Base-by-base conservation (phyloP, 2,797 vertebrate species). In the Tapirus indicus region DNA sequence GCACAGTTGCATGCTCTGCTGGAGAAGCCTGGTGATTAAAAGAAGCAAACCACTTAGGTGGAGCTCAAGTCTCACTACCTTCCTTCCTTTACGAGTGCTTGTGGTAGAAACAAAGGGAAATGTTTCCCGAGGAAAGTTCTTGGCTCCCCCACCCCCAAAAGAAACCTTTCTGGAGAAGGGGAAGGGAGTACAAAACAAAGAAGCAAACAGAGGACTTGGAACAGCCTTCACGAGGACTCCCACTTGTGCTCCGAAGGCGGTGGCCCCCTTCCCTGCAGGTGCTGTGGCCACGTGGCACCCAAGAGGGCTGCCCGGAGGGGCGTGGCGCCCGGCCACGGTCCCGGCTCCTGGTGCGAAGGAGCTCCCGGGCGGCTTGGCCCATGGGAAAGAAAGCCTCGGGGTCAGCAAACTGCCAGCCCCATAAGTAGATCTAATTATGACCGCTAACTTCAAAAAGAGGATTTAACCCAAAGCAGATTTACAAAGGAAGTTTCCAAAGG, bases 251-350 rank as follows among this genome's bases (percentile, higher is more conserved):
- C 97, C 80, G 96, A 89, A 97, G 92, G 93, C 98, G 98, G 97
- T 0, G 56, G 98, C 98, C 98, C 90, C 97, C 97, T 98, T 98
- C 97, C 97, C 98, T 98, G 97, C 98, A 99, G 99, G 98, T 98
- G 98, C 98, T 98, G 97, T 0, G 56, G 98, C 98, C 98, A 95
- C 88, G 85, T 98, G 97, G 98, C 98, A 99, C 99, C 98, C 98
- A 98, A 94, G 97, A 96, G 98, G 97, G 98, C 98, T 99, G 98
- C 98, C 98, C 98, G 97, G 98, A 98, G 96, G 96, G 17, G 96
- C 98, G 97, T 38, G 98, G 93, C 95, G 99, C 99, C 99, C 21
- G 99, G 98, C 94, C 32, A 98, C 47, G 99, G 98, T 93, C 3
- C 0, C 69, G 98, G 98, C 58, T 49, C 62, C 47, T 97, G 95